Percentiles rank a stretch among this genome's conserved stretches.
These are phyloP conservation scores for Teleogryllus oceanicus DNA, from an alignment of 2,888 invertebrate species.

Conservation along the genomic window DNA sequence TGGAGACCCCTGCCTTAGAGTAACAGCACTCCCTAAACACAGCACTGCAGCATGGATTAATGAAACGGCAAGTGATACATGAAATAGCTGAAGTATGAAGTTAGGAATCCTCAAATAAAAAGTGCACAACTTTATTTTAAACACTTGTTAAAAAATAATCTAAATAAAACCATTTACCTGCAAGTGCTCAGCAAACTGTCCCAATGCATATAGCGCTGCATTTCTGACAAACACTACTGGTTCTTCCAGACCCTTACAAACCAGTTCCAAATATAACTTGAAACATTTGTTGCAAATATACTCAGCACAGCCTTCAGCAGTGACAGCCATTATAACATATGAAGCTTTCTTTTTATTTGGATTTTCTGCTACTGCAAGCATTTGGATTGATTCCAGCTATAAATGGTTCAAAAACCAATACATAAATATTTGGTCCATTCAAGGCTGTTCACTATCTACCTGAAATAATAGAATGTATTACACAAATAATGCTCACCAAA, in stretches of 20 bases:
- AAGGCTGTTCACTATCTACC: neutral
- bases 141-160: neutral
- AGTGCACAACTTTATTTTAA: no score
- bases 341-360: constrained; percentile 66
- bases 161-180: constrained; percentile 50
- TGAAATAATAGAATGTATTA: neutral
- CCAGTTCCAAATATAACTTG: constrained; percentile 63
- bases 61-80: no score
- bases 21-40: no score
- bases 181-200: constrained; percentile 75
- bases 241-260: constrained; percentile 67
- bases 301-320: constrained; percentile 76
- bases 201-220: constrained; percentile 73
- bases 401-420: constrained; percentile 32
- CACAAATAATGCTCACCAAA: constrained; percentile 51
- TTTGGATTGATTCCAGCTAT: constrained; percentile 59
- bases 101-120: neutral
- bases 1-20: no score
- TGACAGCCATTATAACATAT: constrained; percentile 68
- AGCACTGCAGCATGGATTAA: no score
- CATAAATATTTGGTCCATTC: neutral
- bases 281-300: constrained; percentile 69
- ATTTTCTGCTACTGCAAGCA: constrained; percentile 59
- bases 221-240: constrained; percentile 62
- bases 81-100: neutral